Conservation (phyloP, 2,888 invertebrate species). For the Glyphotaelius pellucidus region DNA sequence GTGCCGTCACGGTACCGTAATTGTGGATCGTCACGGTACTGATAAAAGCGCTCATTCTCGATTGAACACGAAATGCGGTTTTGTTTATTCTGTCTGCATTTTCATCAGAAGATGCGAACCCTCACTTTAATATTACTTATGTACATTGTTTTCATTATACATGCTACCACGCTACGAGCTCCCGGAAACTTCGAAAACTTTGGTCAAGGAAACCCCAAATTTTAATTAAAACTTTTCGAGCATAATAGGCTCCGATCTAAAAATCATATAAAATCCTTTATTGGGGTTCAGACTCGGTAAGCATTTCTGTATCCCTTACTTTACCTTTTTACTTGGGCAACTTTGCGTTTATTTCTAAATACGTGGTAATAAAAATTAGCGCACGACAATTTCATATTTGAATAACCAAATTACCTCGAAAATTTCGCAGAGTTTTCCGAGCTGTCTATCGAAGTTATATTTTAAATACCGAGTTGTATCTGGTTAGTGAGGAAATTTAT, state of each 20-base stretch:
- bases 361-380: background rate
- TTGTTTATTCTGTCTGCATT: background rate
- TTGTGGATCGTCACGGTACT: no score
- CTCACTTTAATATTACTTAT: background rate
- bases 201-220: slow-evolving; percentile 44
- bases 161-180: background rate
- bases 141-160: background rate
- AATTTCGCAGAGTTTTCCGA: background rate
- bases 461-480: background rate
- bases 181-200: slow-evolving; percentile 4
- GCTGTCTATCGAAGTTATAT: background rate
- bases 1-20: no score
- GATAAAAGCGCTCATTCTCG: no score
- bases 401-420: background rate
- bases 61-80: background rate
- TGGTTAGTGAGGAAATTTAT: background rate
- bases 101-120: background rate
- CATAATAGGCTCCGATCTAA: slow-evolving; percentile 2
- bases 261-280: slow-evolving; percentile 33
- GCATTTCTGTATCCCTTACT: slow-evolving; percentile 7
- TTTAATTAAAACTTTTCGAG: slow-evolving; percentile 54
- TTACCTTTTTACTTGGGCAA: background rate
- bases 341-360: background rate
- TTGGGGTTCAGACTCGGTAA: background rate
- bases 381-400: background rate